Conservation (phyloP, 2,113 vertebrate genomes). For the Maccullochella peelii region DNA sequence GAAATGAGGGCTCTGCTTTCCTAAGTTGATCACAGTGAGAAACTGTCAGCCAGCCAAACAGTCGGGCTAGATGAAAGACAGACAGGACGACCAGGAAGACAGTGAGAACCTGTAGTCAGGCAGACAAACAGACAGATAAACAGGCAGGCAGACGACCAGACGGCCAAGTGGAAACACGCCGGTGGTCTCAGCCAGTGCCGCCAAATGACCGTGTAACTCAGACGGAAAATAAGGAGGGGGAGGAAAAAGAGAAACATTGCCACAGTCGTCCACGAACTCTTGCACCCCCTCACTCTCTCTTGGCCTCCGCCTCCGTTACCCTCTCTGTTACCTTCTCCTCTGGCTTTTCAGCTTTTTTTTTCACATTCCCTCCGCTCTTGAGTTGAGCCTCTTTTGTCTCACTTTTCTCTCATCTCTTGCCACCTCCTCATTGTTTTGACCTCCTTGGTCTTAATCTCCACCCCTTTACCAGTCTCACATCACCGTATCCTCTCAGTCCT, state of each 20-base stretch:
- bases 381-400: slow-evolving; percentile 5
- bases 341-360: slow-evolving; percentile 8
- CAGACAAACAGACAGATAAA: slow-evolving; percentile 46
- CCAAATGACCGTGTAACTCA: slow-evolving; percentile 77
- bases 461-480: not conserved
- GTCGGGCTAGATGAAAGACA: slow-evolving; percentile 38
- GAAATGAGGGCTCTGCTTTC: slow-evolving; percentile 50
- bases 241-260: slow-evolving; percentile 70
- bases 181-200: slow-evolving; percentile 73
- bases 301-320: slow-evolving; percentile 42
- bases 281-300: slow-evolving; percentile 40
- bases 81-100: slow-evolving; percentile 38
- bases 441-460: not conserved
- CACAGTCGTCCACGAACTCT: slow-evolving; percentile 38
- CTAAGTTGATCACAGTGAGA: slow-evolving; percentile 17
- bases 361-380: not conserved
- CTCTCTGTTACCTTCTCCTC: slow-evolving; percentile 35
- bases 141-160: slow-evolving; percentile 54
- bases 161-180: slow-evolving; percentile 72
- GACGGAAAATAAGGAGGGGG: slow-evolving; percentile 77
- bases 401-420: not conserved
- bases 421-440: slow-evolving; percentile 5
- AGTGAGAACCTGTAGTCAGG: slow-evolving; percentile 53
- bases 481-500: not conserved
- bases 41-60: slow-evolving; percentile 32